These are phyloP conservation scores for Drosophila subquinaria DNA, from an alignment of 2,888 invertebrate species.

Conservation along the genomic window DNA sequence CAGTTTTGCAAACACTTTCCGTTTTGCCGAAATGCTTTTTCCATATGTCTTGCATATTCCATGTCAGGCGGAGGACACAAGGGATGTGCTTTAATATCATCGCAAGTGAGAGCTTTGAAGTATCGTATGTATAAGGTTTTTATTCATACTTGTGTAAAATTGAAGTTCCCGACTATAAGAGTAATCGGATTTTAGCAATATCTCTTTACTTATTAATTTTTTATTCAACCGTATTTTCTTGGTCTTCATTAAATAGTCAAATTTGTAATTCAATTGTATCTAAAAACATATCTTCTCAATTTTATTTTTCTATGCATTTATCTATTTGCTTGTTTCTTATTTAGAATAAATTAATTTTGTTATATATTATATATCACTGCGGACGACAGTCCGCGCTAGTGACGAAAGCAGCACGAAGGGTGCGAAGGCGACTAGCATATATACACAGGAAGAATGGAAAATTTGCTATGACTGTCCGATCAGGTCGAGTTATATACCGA, in stretches of 20 bases:
- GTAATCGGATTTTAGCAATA: not conserved
- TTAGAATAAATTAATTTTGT: not conserved
- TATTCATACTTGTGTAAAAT: not conserved
- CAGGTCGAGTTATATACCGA: too few relatives aligned
- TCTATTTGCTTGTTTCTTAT: not conserved
- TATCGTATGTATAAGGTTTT: not conserved
- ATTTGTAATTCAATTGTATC: too few relatives aligned
- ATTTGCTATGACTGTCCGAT: too few relatives aligned
- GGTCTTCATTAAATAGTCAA: too few relatives aligned
- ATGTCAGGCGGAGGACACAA: conserved; percentile 7
- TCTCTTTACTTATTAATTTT: not conserved
- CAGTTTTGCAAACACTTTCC: conserved; percentile 74
- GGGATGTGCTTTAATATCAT: conserved; percentile 25
- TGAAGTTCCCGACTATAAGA: not conserved
- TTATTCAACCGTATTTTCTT: too few relatives aligned
- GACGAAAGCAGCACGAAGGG: too few relatives aligned
- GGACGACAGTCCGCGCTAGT: too few relatives aligned
- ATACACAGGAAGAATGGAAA: too few relatives aligned
- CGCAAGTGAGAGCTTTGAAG: not conserved
- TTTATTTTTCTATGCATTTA: not conserved
- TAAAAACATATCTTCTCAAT: too few relatives aligned
- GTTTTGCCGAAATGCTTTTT: conserved; percentile 36
- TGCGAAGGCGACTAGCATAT: too few relatives aligned
- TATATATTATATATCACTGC: not conserved
- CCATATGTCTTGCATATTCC: conserved; percentile 66